Conservation (phyloP, 2,113 vertebrate genomes). For the Gasterosteus nipponicus region DNA sequence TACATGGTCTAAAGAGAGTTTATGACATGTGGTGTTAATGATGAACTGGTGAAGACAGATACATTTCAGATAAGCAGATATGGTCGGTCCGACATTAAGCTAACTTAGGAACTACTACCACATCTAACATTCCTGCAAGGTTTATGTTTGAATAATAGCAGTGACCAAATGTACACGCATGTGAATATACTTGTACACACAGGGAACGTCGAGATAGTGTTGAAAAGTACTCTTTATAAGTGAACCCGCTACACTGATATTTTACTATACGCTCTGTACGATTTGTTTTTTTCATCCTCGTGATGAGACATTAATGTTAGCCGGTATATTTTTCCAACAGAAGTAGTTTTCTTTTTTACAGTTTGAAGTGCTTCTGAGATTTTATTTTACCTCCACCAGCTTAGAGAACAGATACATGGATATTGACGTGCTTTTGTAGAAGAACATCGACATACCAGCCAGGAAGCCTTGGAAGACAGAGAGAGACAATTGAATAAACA, state of each 20-base stretch:
- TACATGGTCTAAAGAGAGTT: constrained; percentile 87
- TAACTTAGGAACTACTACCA: not conserved
- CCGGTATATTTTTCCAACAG: not conserved
- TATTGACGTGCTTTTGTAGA: constrained; percentile 99
- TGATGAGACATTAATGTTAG: not conserved
- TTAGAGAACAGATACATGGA: constrained; percentile 99
- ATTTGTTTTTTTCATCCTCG: not conserved
- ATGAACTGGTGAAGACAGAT: not conserved
- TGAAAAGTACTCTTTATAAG: not conserved
- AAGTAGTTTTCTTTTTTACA: not conserved
- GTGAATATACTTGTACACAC: not conserved
- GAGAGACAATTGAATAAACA: not conserved
- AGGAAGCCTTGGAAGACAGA: constrained; percentile 85
- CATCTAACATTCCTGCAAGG: not conserved
- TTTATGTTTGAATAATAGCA: not conserved
- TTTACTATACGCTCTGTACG: not conserved
- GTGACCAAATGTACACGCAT: not conserved
- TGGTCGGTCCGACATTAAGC: not conserved
- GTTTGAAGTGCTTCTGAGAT: constrained; percentile 1
- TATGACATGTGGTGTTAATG: not conserved
- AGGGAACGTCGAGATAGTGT: not conserved
- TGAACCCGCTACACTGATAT: not conserved
- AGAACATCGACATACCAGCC: constrained; percentile 97
- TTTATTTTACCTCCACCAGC: constrained; percentile 91
- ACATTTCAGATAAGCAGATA: not conserved